Base-by-base conservation (phyloP, 2,888 invertebrate genomes). In the Troides oblongomaculatus region DNA sequence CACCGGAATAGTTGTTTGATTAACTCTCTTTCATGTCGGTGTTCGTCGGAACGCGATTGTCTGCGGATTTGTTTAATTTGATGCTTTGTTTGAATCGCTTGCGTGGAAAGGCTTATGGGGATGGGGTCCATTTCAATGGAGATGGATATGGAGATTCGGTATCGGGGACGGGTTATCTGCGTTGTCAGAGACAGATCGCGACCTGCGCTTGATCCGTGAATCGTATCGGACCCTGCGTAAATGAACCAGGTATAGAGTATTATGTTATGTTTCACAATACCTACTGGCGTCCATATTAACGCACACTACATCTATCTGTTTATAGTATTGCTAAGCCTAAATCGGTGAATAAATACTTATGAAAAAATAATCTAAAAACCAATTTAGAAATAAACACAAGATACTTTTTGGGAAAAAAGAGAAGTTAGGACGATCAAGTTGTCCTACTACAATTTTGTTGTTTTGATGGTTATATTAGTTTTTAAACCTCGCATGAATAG, bases 1-100 rank as follows among this genome's bases (percentile, higher is more conserved):
- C 69, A 58, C 58, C 62, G 30, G 82, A 89, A 88, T 89, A 88
- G 87, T 87, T 89, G 90, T 91, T 91, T 91, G 92, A 92, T 92
- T 88, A 90, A 87, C 88, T 89, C 90, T 87, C 92, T 92, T 92
- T 92, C 89, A 92, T 92, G 90, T 89, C 84, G 78, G 76, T 80
- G 80, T 82, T 78, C 82, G 81, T 81, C 79, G 86, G 85, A 85
- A 85, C 85, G 84, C 86, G 88, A 88, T 90, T 89, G 89, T 89
- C 85, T 81, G 84, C 84, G 87, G 89, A 91, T 91, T 90, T 90
- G 90, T 90, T 90, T 90, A 90, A 92, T 90, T 92, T 86, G 87
- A 84, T 84, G 90, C 89, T 90, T 92, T 92, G 92, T 92, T 91
- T 90, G 91, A 88, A 79, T 76, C 86, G 84, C 83, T 87, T 86